Base-by-base conservation (phyloP, 2,113 vertebrate genomes). In the Pyxicephalus adspersus region DNA sequence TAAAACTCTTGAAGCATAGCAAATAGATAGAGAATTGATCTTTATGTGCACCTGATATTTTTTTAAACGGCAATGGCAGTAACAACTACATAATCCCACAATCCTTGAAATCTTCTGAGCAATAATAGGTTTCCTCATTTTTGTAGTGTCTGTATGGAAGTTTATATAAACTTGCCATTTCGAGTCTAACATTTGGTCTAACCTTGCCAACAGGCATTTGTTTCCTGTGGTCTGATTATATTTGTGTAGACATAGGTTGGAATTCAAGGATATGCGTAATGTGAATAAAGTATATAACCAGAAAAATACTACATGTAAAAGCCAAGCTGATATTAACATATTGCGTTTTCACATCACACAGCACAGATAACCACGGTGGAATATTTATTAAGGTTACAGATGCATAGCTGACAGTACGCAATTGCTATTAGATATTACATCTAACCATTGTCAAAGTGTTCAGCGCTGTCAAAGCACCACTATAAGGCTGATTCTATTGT, bases 131-230 rank as follows among this genome's bases (percentile, higher is more conserved):
- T 17, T 73, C 64, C 77, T 54, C 64, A n/a, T 34, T 54, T 18
- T 52, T 20, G 19, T 50, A 65, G 11, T 19, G 25, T 65, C 38
- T 52, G 20, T 58, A 22, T 74, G 34, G 38, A n/a, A 17, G 28
- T 57, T 66, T 77, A 55, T 75, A 82, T 34, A 61, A 50, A 65
- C 45, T 29, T 77, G 60, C 61, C 45, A 66, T 63, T 81, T 81
- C 20, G 19, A 63, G 61, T 54, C 67, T 64, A 63, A 61, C 51
- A 55, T 51, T 80, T 25, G 34, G 17, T 58, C 50, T 80, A 79
- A 83, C 84, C 84, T 85, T 85, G 84, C 84, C 77, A 61, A 29
- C 54, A 73, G 83, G 80, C 84, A 80, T 84, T 80, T 63, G 29
- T 77, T 76, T 67, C 80, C 70, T 66, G 25, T 7, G 52, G 38